Evolutionary conservation across 2,113 vertebrate genomes (phyloP).

Genomic region (Ailuropoda melanoleuca): DNA sequence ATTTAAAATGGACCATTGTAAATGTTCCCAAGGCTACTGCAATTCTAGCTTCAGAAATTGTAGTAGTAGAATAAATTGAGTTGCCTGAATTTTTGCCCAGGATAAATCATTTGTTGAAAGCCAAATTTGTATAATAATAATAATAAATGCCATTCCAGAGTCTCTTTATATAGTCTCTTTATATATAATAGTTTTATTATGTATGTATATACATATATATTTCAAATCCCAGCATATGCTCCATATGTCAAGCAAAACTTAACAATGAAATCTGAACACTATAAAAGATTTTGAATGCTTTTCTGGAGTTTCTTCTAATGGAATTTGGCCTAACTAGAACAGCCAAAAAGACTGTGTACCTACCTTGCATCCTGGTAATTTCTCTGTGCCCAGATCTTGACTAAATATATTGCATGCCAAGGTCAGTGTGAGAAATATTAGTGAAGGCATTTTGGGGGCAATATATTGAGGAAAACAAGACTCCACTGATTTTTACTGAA

Average conservation of each 20-base stretch:
- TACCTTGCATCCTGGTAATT: neutral
- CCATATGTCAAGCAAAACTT: neutral
- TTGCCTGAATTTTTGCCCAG: neutral
- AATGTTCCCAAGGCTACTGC: neutral
- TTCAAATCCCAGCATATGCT: neutral
- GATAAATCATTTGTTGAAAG: neutral
- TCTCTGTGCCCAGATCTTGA: constrained; percentile 9
- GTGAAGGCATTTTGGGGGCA: neutral
- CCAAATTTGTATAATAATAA: neutral
- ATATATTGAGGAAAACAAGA: constrained; percentile 21
- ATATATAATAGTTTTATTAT: neutral
- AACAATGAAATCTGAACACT: neutral
- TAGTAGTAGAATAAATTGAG: neutral
- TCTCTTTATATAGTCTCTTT: neutral
- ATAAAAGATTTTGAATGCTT: neutral
- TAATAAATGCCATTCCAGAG: neutral
- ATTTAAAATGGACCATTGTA: neutral
- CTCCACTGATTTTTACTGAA: neutral
- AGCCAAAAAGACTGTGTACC: neutral
- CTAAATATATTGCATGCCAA: neutral
- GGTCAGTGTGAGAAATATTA: constrained; percentile 2
- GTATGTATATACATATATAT: neutral
- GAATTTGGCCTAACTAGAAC: neutral
- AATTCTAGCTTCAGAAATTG: neutral
- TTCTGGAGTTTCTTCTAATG: neutral